A percentile compares a stretch with the other conserved stretches of the same genome.
These are phyloP conservation scores for Heteromurus nitidus DNA, from an alignment of 2,888 invertebrate genomes.

Conservation along the genomic window DNA sequence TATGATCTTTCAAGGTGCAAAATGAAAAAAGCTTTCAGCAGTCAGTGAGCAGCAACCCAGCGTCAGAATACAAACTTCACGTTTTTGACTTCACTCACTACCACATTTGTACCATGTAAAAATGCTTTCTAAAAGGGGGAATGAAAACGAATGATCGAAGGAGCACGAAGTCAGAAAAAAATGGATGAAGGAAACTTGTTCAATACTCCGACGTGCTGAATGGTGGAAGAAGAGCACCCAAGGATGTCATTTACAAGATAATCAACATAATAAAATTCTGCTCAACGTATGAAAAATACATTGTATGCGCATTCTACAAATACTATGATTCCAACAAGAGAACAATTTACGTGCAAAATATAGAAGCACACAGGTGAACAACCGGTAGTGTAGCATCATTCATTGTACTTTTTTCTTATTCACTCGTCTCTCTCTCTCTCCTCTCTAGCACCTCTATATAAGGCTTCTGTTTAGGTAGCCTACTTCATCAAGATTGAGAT, in stretches of 20 bases:
- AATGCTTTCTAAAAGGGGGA: slow-evolving; percentile 23
- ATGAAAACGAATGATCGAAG: slow-evolving; percentile 2
- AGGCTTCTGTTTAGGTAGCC: slow-evolving; percentile 22
- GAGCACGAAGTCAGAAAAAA: no score
- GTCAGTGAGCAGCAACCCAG: background rate
- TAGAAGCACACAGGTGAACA: slow-evolving; percentile 34
- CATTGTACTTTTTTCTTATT: slow-evolving; percentile 1
- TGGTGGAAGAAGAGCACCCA: slow-evolving; percentile 31
- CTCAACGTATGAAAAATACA: slow-evolving; percentile 23
- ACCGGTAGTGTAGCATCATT: slow-evolving; percentile 26
- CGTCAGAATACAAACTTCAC: no score
- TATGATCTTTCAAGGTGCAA: slow-evolving; percentile 4
- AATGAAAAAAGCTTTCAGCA: background rate
- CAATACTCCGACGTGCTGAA: slow-evolving; percentile 40
- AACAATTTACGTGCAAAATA: background rate
- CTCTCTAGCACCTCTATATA: background rate
- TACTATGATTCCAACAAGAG: slow-evolving; percentile 13
- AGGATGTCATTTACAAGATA: slow-evolving; percentile 61
- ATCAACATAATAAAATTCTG: slow-evolving; percentile 53
- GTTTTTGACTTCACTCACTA: background rate
- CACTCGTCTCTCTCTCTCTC: background rate
- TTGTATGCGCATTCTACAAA: background rate
- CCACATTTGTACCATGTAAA: background rate
- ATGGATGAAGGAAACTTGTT: slow-evolving; percentile 36
- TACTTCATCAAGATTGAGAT: background rate